Evolutionary conservation across 2,888 invertebrate species (phyloP).

Genomic region (Allophyes oxyacanthae): DNA sequence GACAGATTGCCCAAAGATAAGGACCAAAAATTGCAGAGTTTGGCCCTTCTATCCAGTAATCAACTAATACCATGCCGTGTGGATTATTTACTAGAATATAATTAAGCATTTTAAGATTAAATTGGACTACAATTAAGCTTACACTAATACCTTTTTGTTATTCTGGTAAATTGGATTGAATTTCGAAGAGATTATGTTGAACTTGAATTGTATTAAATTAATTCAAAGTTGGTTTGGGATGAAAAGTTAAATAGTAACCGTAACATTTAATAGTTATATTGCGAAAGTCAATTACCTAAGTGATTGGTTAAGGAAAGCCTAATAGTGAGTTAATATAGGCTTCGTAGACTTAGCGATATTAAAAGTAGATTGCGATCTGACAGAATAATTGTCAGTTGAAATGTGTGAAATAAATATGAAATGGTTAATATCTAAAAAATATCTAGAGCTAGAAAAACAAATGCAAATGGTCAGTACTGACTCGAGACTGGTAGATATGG

Average conservation of each 20-base stretch:
- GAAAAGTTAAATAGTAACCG: constrained; percentile 39
- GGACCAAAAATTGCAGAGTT: not conserved
- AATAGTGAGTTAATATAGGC: too few relatives aligned
- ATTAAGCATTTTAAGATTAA: constrained; percentile 3
- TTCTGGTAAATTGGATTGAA: constrained; percentile 41
- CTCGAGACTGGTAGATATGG: too few relatives aligned
- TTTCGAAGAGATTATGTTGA: constrained; percentile 36
- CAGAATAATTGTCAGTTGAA: too few relatives aligned
- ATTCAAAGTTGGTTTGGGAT: constrained; percentile 29
- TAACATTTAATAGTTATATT: constrained; percentile 21
- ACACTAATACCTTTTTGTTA: constrained; percentile 21
- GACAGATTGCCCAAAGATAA: constrained; percentile 4
- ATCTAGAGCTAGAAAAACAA: too few relatives aligned
- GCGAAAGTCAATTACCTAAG: constrained; percentile 23
- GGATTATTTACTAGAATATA: constrained; percentile 4
- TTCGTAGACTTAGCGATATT: too few relatives aligned
- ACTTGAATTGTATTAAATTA: constrained; percentile 39
- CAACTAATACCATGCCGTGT: not conserved
- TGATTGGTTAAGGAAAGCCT: not conserved
- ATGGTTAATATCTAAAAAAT: too few relatives aligned
- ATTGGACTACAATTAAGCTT: constrained; percentile 5
- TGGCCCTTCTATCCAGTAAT: not conserved
- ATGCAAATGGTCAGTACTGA: too few relatives aligned
- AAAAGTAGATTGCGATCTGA: too few relatives aligned
- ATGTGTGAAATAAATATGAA: too few relatives aligned